phyloP scores from a whole-genome alignment of 2,888 invertebrate genomes.

The Clusia tigrina region DNA sequence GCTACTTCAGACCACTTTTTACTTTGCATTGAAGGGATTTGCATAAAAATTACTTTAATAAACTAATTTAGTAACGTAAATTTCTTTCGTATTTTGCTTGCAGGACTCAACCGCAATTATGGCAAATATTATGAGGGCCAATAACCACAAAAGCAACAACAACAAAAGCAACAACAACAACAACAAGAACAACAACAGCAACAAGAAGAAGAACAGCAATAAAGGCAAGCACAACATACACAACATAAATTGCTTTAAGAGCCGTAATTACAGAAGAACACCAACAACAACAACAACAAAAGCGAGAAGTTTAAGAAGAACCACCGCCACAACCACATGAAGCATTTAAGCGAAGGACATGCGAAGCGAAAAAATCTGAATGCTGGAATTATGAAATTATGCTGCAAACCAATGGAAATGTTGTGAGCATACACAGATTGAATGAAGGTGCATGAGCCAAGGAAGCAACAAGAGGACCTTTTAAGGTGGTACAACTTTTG shows the following conservation, averaged over 20 bases:
- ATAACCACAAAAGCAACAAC: conserved; percentile 27
- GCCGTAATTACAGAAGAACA: not conserved
- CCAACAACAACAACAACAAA: conserved; percentile 23
- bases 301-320: conserved; percentile 16
- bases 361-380: not conserved
- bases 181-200: conserved; percentile 23
- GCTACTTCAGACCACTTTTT: too few relatives aligned
- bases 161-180: conserved; percentile 11
- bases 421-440: too few relatives aligned
- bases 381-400: too few relatives aligned
- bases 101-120: conserved; percentile 43
- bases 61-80: conserved; percentile 20
- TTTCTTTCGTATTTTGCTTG: conserved; percentile 31
- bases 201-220: conserved; percentile 35
- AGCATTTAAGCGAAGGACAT: not conserved
- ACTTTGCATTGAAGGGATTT: too few relatives aligned
- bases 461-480: not conserved
- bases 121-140: conserved; percentile 38
- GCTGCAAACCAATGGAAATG: too few relatives aligned
- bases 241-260: conserved; percentile 17
- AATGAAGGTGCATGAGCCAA: too few relatives aligned
- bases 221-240: conserved; percentile 18
- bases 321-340: conserved; percentile 5
- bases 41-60: not conserved
- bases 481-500: not conserved